Base-by-base conservation (phyloP, 2,113 vertebrate species). In the Brachirus orientalis region DNA sequence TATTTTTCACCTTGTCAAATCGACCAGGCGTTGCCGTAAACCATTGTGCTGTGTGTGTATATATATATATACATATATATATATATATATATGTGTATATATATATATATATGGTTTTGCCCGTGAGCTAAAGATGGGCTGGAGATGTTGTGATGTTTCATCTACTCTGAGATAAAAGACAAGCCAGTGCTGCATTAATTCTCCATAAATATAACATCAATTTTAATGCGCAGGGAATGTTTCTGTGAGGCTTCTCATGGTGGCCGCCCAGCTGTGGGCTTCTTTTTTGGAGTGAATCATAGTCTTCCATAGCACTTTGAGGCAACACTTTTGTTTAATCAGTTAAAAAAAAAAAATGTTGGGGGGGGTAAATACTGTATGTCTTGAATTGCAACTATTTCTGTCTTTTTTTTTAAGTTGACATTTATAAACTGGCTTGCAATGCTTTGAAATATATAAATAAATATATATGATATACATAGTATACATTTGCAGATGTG, bases 281-380 rank as follows among this genome's bases (percentile, higher is more conserved):
- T n/a, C n/a, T n/a, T n/a, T n/a, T n/a, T n/a, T n/a, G n/a, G n/a
- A 83, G 45, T 78, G 70, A 91, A 91, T 91, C 91, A 61, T 79
- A 83, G 91, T 93, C 92, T 93, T 93, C 92, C 92, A 89, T 74
- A 63, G 82, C 87, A 85, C 82, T 87, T 83, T 86, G 80, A 88
- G 77, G 83, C 89, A 85, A 88, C 75, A 13, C 58, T 78, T 86
- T 83, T 71, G 57, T 86, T 86, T 51, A n/a, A n/a, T n/a, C n/a
- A n/a, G n/a, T n/a, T n/a, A n/a, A n/a, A n/a, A n/a, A n/a, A n/a
- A n/a, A n/a, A n/a, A n/a, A n/a, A n/a, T n/a, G n/a, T 76, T 88
- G 80, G 70, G 69, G 28, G 35, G 47, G 10, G 63, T n/a, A n/a
- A n/a, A n/a, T n/a, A n/a, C n/a, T n/a, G 81, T 81, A 80, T 63